Percentiles rank a stretch among this genome's conserved stretches.
Evolutionary conservation across 37 sponge, comb jelly and placozoan genomes (phyloP).

Genomic region (Crambe crambe): DNA sequence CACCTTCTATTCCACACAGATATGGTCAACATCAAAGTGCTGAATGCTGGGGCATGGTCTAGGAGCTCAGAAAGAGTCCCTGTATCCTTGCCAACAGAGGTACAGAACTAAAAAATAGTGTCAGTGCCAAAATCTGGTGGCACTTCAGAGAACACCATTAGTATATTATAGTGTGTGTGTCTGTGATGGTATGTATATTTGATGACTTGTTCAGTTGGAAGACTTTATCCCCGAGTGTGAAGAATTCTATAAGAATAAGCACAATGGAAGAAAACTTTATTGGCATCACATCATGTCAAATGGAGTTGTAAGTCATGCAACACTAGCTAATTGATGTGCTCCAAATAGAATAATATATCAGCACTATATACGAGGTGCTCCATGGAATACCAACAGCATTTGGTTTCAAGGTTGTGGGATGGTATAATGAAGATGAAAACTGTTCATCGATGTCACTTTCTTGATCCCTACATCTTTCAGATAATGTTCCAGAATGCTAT

Average conservation of each 20-base stretch:
- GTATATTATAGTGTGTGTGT: no score
- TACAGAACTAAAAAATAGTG: no score
- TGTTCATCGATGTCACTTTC: background rate
- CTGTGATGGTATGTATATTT: no score
- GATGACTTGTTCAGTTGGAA: constrained; percentile 48
- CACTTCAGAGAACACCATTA: no score
- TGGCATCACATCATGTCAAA: constrained; percentile 96
- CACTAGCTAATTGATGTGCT: background rate
- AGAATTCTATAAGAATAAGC: constrained; percentile 82
- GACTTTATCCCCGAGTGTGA: constrained; percentile 89
- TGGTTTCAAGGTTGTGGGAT: background rate
- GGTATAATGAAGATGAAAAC: background rate
- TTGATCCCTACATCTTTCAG: constrained; percentile 24
- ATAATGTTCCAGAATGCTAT: constrained; percentile 75
- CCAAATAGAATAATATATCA: background rate
- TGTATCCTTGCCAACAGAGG: constrained; percentile 86
- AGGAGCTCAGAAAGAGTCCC: constrained; percentile 84
- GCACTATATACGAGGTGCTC: background rate
- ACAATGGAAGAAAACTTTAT: constrained; percentile 81
- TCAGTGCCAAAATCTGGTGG: no score
- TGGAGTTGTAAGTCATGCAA: constrained; percentile 73
- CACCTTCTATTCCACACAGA: no score
- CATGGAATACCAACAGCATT: background rate
- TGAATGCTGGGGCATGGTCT: constrained; percentile 93
- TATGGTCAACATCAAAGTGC: constrained; percentile 82